These are phyloP conservation scores for Hestina assimilis DNA, from an alignment of 1,140 invertebrate genomes.

Conservation along the genomic window DNA sequence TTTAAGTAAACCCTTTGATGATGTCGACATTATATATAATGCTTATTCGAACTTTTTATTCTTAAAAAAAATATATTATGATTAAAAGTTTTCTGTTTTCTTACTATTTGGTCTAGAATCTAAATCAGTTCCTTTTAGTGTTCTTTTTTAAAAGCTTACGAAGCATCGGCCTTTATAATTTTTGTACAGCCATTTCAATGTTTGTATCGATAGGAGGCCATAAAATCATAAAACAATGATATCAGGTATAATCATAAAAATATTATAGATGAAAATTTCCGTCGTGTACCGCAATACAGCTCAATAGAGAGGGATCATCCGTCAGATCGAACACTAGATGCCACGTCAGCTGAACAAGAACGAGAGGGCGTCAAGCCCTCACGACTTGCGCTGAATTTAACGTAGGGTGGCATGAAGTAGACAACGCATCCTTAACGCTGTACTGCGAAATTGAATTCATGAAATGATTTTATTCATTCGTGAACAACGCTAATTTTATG, in stretches of 20 bases:
- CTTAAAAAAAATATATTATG: background rate
- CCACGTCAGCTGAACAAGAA: conserved; percentile 43
- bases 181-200: too few relatives aligned
- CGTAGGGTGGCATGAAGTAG: conserved; percentile 21
- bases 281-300: background rate
- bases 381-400: conserved; percentile 31
- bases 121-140: too few relatives aligned
- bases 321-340: conserved; percentile 41
- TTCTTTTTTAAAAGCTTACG: too few relatives aligned
- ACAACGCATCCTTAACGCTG: conserved; percentile 3
- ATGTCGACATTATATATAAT: conserved; percentile 43
- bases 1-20: conserved; percentile 59
- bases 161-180: too few relatives aligned
- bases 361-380: conserved; percentile 39
- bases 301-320: conserved; percentile 33
- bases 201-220: too few relatives aligned
- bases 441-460: background rate
- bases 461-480: too few relatives aligned
- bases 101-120: too few relatives aligned
- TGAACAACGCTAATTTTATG: too few relatives aligned
- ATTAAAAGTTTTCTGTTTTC: too few relatives aligned
- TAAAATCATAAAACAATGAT: too few relatives aligned
- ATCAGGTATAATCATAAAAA: too few relatives aligned
- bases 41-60: conserved; percentile 5
- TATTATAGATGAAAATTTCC: background rate